Conservation (phyloP, 1,140 invertebrate species). For the Chironomus striatipennis region DNA sequence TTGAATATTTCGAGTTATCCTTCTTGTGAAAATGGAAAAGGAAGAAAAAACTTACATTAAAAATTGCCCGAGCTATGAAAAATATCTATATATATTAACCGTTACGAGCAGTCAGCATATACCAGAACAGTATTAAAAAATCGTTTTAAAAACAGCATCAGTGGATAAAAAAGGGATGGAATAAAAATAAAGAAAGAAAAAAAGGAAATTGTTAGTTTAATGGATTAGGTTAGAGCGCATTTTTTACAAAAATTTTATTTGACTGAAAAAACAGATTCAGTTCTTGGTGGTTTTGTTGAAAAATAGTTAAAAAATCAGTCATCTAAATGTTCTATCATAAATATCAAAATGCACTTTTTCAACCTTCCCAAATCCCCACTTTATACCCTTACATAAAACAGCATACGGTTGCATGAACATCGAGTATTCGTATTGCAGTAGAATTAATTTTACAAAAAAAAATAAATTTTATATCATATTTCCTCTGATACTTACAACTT, state of each 20-base stretch:
- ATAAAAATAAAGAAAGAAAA: not conserved
- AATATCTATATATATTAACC: conserved; percentile 31
- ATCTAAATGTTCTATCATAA: too few species aligned
- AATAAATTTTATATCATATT: not conserved
- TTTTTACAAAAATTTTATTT: too few species aligned
- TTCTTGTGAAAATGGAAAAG: not conserved
- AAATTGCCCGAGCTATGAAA: conserved; percentile 39
- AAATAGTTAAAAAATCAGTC: too few species aligned
- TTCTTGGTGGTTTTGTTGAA: too few species aligned
- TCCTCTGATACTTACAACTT: conserved; percentile 31
- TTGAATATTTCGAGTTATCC: not conserved
- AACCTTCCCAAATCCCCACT: too few species aligned
- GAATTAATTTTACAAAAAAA: not conserved
- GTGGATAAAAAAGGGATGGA: not conserved
- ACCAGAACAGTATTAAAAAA: too few species aligned
- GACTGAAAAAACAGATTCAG: too few species aligned
- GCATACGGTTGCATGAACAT: not conserved
- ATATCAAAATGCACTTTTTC: too few species aligned
- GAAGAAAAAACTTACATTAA: conserved; percentile 42
- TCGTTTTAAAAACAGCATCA: not conserved
- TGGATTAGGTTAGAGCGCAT: too few species aligned
- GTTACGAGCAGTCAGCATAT: too few species aligned
- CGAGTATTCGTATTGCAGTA: not conserved
- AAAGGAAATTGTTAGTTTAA: not conserved
- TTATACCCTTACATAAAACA: too few species aligned